Percentiles rank a stretch among this genome's conserved stretches.
phyloP scores from a whole-genome alignment of 2,113 vertebrate species.

The Rhynchomys soricoides region DNA sequence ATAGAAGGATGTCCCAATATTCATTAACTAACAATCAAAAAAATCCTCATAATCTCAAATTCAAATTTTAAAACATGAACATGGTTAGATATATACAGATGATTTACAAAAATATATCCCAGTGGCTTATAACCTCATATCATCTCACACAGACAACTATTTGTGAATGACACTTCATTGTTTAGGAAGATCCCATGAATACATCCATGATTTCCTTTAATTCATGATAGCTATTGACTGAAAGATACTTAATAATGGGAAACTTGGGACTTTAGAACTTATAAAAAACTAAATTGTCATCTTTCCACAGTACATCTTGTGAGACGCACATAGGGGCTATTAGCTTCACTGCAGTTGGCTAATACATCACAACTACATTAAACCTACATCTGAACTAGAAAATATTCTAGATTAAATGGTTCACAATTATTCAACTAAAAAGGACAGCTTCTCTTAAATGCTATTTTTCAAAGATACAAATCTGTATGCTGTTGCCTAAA shows the following conservation, averaged over 20 bases:
- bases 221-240: neutral
- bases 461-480: neutral
- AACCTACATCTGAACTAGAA: neutral
- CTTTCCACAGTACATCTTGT: neutral
- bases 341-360: neutral
- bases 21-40: neutral
- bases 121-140: neutral
- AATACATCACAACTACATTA: neutral
- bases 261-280: neutral
- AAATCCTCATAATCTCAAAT: neutral
- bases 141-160: neutral
- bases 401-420: neutral
- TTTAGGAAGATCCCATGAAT: neutral
- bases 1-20: neutral
- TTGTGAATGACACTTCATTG: neutral
- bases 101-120: neutral
- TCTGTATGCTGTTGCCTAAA: neutral
- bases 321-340: neutral
- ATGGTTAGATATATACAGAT: neutral
- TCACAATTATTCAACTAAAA: conserved; percentile 16
- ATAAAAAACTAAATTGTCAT: neutral
- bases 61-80: neutral
- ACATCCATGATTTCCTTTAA: neutral
- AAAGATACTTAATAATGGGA: neutral
- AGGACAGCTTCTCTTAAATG: neutral